Percentiles rank a stretch among this genome's conserved stretches.
These are phyloP conservation scores for Lepidothrix coronata DNA, from an alignment of 2,113 vertebrate species.

Conservation along the genomic window DNA sequence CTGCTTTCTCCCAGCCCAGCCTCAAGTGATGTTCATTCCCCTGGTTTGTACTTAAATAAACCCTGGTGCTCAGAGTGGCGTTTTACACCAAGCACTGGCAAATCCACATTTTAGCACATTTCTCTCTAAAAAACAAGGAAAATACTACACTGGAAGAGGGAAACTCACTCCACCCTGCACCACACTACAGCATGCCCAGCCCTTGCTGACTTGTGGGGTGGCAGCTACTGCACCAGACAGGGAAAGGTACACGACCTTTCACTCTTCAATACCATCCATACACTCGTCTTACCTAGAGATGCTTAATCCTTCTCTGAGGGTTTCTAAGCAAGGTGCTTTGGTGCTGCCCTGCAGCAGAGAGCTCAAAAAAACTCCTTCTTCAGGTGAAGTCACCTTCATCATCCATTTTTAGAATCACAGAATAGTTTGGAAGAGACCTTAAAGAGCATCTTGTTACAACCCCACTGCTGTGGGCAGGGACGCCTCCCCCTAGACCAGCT, in stretches of 20 bases:
- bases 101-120: not conserved
- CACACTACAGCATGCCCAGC: fast-evolving
- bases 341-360: not conserved
- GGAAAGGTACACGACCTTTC: not conserved
- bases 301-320: not conserved
- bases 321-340: not conserved
- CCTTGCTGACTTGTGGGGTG: not conserved
- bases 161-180: not conserved
- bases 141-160: not conserved
- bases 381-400: not conserved
- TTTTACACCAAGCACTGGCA: not conserved
- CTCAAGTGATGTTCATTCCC: not conserved
- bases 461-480: not conserved
- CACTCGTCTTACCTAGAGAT: not conserved
- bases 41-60: not conserved
- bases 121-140: not conserved
- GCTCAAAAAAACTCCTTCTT: not conserved
- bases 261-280: not conserved
- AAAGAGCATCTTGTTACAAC: not conserved
- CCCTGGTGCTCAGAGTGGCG: fast-evolving
- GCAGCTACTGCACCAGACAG: not conserved
- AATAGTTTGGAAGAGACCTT: not conserved
- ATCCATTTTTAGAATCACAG: not conserved
- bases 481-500: not conserved
- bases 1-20: not conserved